These are phyloP conservation scores for Aythya fuligula DNA, from an alignment of 2,797 vertebrate species.

Conservation along the genomic window DNA sequence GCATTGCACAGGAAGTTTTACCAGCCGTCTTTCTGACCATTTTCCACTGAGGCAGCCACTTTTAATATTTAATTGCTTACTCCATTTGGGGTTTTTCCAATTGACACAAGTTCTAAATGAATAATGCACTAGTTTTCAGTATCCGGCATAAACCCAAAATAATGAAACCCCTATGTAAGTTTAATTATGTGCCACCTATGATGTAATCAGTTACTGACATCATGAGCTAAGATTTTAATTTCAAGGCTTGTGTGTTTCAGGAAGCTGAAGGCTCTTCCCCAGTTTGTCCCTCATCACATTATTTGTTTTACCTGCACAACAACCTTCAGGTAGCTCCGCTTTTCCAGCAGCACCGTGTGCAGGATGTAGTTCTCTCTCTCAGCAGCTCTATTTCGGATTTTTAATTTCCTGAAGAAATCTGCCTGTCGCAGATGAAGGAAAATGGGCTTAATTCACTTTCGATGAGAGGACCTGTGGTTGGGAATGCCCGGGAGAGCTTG, in stretches of 20 bases:
- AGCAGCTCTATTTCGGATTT: constrained; percentile 8
- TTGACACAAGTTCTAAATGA: constrained; percentile 40
- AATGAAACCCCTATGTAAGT: constrained; percentile 45
- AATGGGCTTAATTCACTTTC: neutral
- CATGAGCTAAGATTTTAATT: constrained; percentile 54
- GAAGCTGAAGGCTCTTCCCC: constrained; percentile 53
- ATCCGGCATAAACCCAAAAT: constrained; percentile 31
- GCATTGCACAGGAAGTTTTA: constrained; percentile 8
- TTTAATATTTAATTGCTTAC: constrained; percentile 53
- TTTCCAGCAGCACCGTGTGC: constrained; percentile 21
- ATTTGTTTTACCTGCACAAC: neutral
- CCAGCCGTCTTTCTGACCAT: constrained; percentile 17
- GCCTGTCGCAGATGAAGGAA: neutral
- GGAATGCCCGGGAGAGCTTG: neutral
- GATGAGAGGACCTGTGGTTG: neutral
- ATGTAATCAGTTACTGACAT: constrained; percentile 61
- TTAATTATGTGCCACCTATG: constrained; percentile 71
- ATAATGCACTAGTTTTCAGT: constrained; percentile 31
- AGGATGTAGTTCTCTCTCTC: constrained; percentile 22
- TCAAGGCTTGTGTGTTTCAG: constrained; percentile 53
- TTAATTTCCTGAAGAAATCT: constrained; percentile 56
- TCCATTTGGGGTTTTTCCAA: constrained; percentile 29
- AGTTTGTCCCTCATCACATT: constrained; percentile 32
- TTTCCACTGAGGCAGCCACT: constrained; percentile 1
- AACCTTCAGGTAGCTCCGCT: constrained; percentile 25